A percentile compares a stretch with the other conserved stretches of the same genome.
phyloP scores from a whole-genome alignment of 64 coral and sea anemone genomes.

The Stichodactyla helianthus region DNA sequence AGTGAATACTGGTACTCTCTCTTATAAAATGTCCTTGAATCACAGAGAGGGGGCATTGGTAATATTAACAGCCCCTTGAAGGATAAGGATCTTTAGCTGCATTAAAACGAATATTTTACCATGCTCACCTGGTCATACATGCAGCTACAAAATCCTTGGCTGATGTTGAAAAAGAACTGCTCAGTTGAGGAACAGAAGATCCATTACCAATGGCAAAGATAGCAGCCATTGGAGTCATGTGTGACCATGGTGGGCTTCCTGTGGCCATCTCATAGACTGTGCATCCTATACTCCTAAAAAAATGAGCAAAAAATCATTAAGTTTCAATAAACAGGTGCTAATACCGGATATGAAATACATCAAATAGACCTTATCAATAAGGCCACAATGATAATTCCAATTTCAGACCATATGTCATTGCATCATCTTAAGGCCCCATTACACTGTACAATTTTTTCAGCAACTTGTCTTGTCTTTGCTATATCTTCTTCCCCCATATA shows the following conservation, averaged over 20 bases:
- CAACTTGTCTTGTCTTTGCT: too few relatives aligned
- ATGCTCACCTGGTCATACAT: slow-evolving; percentile 71
- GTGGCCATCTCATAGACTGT: slow-evolving; percentile 98
- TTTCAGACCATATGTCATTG: too few relatives aligned
- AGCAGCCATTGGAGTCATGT: slow-evolving; percentile 74
- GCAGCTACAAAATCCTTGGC: slow-evolving; percentile 57
- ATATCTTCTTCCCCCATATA: too few relatives aligned
- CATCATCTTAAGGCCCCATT: too few relatives aligned
- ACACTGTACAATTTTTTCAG: too few relatives aligned
- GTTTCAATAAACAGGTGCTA: too few relatives aligned
- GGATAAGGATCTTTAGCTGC: neutral
- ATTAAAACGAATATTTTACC: neutral
- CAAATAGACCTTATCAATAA: too few relatives aligned
- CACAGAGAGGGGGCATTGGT: too few relatives aligned
- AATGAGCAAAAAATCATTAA: neutral
- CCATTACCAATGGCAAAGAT: slow-evolving; percentile 93
- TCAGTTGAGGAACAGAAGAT: slow-evolving; percentile 53
- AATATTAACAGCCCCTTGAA: neutral
- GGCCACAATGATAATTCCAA: too few relatives aligned
- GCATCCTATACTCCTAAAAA: slow-evolving; percentile 87
- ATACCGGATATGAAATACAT: too few relatives aligned
- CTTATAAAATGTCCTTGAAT: too few relatives aligned
- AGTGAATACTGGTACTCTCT: too few relatives aligned
- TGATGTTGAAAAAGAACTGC: slow-evolving; percentile 50
- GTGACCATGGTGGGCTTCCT: slow-evolving; percentile 82